These are phyloP conservation scores for Andrena bucephala DNA, from an alignment of 2,888 invertebrate genomes.

Conservation along the genomic window DNA sequence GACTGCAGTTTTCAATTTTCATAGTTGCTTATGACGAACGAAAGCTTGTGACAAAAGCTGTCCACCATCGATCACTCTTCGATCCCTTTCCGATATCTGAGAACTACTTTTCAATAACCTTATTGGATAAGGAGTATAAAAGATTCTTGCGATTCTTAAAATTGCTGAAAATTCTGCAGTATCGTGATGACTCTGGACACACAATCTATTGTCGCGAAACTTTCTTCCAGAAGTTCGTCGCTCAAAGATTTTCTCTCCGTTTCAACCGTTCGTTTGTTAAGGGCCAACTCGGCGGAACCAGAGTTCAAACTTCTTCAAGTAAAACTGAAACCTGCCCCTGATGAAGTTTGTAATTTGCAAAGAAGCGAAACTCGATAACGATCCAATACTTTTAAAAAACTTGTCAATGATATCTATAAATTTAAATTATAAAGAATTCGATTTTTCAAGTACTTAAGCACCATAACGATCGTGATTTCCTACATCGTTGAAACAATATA, in stretches of 20 bases:
- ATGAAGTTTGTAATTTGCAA: not conserved
- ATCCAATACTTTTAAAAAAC: not conserved
- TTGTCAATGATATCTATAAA: not conserved
- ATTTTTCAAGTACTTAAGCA: not conserved
- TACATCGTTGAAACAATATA: not conserved
- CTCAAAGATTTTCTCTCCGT: not conserved
- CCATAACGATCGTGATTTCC: not conserved
- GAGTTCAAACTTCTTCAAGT: not conserved
- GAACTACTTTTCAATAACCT: not conserved
- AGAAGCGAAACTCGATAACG: not conserved
- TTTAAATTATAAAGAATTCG: not conserved
- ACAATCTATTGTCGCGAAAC: slow-evolving; percentile 10
- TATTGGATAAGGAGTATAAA: not conserved
- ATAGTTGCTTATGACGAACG: not conserved
- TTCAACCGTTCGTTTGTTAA: not conserved
- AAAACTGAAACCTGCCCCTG: not conserved
- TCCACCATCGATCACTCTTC: not conserved
- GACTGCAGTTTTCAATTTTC: not conserved
- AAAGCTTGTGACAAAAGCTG: not conserved
- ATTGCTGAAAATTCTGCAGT: not conserved
- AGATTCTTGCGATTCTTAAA: not conserved
- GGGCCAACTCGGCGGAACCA: not conserved
- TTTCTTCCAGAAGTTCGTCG: not conserved
- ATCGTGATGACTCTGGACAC: not conserved
- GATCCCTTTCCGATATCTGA: not conserved